phyloP scores from a whole-genome alignment of 2,113 vertebrate genomes.

The Passer montanus region DNA sequence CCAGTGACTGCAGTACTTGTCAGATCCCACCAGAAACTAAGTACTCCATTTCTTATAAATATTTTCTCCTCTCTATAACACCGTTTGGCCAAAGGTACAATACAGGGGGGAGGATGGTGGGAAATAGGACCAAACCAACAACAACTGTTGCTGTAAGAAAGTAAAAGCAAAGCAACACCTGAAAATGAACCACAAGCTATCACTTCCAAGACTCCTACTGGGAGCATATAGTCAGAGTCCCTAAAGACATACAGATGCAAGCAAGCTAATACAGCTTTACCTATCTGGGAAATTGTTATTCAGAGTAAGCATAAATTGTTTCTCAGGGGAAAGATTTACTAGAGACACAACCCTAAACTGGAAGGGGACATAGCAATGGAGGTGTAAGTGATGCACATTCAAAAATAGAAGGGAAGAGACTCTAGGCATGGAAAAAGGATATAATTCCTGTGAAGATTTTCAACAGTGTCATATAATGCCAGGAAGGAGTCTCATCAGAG shows the following conservation, averaged over 20 bases:
- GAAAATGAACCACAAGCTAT: background rate
- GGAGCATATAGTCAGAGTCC: background rate
- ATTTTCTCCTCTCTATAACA: background rate
- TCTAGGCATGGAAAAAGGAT: background rate
- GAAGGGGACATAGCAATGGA: background rate
- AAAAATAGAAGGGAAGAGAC: background rate
- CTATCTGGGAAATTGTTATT: background rate
- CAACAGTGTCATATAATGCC: background rate
- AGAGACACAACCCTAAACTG: background rate
- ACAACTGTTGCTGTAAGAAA: background rate
- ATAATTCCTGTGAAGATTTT: background rate
- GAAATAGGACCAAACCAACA: background rate
- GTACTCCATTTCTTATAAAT: background rate
- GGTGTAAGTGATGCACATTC: background rate
- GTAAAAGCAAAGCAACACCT: background rate
- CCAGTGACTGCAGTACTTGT: background rate
- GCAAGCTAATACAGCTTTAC: background rate
- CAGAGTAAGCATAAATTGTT: background rate
- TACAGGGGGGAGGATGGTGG: background rate
- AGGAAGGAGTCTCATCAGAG: background rate
- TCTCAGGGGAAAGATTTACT: background rate
- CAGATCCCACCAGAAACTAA: background rate
- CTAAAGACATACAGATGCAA: background rate
- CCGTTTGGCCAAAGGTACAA: background rate
- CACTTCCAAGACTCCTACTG: background rate